Evolutionary conservation across 2,113 vertebrate species (phyloP), one percentile per base, ranked within the genome.

Genomic region (Nesogale talazaci): DNA sequence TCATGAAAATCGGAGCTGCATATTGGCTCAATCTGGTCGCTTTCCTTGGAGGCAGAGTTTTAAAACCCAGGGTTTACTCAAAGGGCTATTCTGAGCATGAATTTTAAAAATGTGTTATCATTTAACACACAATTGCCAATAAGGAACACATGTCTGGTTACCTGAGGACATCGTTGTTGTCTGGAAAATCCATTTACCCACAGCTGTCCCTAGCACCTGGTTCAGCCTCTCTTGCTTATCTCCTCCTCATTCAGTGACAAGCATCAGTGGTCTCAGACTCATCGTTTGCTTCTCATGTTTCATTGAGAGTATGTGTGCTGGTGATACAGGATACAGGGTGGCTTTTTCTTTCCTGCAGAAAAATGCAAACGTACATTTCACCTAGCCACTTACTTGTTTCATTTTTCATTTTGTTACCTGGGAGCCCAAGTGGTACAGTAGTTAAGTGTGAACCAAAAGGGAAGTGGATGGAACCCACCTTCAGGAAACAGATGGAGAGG

Each of bases 61-160:
- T 70, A 88, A 59, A 88, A 85, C 85, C 83, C 31, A 74, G 17
- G 38, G 12, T 42, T 80, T 74, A 65, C 67, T 89, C n/a, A 78
- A 74, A 93, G 83, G 70, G 61, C 40, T 96, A 70, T 80, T 87
- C 19, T 82, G 84, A 89, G 61, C 76, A 83, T 87, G 65, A 61
- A 80, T 95, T 88, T 96, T 84, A 72, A 40, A 85, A 96, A 63
- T 81, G 42, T 91, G 74, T 86, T 90, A 75, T 85, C 74, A 70
- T 90, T 92, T 81, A 91, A 94, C 0, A 1, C 22, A 92, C 93
- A 90, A 77, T 63, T 84, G 42, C 34, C 94, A 95, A 93, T 77
- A 81, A 94, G 70, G 57, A 93, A 59, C 84, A 87, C 57, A 93
- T 96, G 72, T 36, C 72, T 83, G n/a, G 31, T 89, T 94, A 83